phyloP scores from a whole-genome alignment of 2,797 vertebrate genomes.

The Enteromius treurensis region DNA sequence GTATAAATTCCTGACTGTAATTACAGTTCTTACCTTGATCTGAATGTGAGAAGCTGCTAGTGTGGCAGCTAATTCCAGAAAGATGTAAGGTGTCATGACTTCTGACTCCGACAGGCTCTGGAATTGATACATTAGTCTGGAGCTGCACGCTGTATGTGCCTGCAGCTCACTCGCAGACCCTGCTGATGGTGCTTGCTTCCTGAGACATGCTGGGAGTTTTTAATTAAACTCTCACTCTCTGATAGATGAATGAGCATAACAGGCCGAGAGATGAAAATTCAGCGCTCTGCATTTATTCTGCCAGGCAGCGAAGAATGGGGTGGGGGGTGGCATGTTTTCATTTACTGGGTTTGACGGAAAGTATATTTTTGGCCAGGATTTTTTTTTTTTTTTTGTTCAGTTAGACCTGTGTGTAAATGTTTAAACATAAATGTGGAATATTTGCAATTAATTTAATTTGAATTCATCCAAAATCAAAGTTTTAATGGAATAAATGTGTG shows the following conservation, averaged over 20 bases:
- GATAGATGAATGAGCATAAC: slow-evolving; percentile 44
- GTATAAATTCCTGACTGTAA: not conserved
- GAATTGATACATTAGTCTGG: slow-evolving; percentile 26
- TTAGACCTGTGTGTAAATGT: not conserved
- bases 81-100: slow-evolving; percentile 4
- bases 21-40: not conserved
- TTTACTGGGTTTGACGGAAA: not conserved
- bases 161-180: slow-evolving; percentile 28
- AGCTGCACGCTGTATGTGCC: not conserved
- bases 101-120: slow-evolving; percentile 9
- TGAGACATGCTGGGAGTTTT: slow-evolving; percentile 46
- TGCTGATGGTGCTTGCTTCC: slow-evolving; percentile 37
- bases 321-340: not conserved
- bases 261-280: slow-evolving; percentile 40
- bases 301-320: no score
- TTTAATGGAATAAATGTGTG: no score
- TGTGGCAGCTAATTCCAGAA: slow-evolving; percentile 10
- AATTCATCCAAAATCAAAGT: no score
- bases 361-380: not conserved
- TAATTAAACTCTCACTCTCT: slow-evolving; percentile 41
- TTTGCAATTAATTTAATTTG: no score
- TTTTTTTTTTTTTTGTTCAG: not conserved
- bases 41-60: slow-evolving; percentile 1
- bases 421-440: no score
- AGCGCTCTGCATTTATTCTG: slow-evolving; percentile 27